Percentiles rank a stretch among this genome's conserved stretches.
Conservation (phyloP, 2,797 vertebrate species). For the Chaetophractus vellerosus region DNA sequence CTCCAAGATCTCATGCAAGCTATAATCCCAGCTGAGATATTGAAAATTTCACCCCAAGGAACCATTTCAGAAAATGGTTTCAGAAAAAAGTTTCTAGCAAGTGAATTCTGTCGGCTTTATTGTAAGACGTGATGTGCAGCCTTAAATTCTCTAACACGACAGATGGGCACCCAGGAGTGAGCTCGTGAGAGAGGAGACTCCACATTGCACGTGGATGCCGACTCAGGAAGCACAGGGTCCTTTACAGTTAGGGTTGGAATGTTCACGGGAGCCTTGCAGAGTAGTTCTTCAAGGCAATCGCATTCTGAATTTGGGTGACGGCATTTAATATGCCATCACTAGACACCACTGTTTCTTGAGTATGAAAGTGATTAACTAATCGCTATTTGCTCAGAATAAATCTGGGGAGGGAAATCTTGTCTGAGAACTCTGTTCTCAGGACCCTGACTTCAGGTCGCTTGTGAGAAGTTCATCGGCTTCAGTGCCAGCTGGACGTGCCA, state of each 20-base stretch:
- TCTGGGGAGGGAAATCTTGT: not conserved
- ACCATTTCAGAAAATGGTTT: not conserved
- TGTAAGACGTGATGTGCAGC: not conserved
- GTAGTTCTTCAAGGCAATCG: not conserved
- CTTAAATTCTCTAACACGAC: not conserved
- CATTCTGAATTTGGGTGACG: not conserved
- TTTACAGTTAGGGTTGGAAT: not conserved
- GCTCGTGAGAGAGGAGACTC: not conserved
- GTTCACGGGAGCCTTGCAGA: not conserved
- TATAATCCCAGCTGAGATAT: not conserved
- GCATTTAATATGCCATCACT: not conserved
- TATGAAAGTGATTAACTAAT: not conserved
- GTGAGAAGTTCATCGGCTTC: not conserved
- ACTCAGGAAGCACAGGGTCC: not conserved
- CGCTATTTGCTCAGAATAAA: not conserved
- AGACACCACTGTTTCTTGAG: not conserved
- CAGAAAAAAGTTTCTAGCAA: not conserved
- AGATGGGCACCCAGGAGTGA: not conserved
- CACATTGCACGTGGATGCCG: not conserved
- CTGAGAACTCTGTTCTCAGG: not conserved
- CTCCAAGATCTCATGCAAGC: not conserved
- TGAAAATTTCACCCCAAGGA: not conserved
- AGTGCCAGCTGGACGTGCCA: not conserved
- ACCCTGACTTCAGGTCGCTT: not conserved
- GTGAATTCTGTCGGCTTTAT: not conserved